Base-by-base conservation (phyloP, 2,888 invertebrate genomes). In the Athripsodes cinereus region DNA sequence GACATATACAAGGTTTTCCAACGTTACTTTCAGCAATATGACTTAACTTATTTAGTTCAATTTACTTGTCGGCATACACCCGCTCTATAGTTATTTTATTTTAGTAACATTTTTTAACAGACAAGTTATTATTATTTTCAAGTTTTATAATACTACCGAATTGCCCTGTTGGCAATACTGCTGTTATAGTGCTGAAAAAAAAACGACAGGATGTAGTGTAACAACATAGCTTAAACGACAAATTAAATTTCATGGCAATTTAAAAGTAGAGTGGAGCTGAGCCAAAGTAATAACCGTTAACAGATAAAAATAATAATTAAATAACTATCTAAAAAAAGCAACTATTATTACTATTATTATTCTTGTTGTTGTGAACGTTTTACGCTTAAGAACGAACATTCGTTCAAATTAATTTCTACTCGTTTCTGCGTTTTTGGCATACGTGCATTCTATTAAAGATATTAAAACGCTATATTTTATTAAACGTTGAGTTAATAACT, bases 241-340 rank as follows among this genome's bases (percentile, higher is more conserved):
- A 58, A 58, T 58, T 58, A 50, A 58, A 58, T 58, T 55, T 58
- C 46, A 55, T 47, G 53, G 53, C 58, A 49, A 51, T 58, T 55
- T 31, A 46, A 58, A 35, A 40, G 53, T 53, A 35, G 50, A 44
- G 44, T 44, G 53, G 26, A 44, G 50, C 49, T 20, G 21, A 49
- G 58, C 58, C 58, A 58, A 26, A 58, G 58, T 53, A 54, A 49
- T 54, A 58, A 51, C 57, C 34, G 52, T 57, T 57, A 57, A 52
- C 46, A 48, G 57, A 34, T 57, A 44, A 48, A 57, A 57, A 53
- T 57, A 57, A 53, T 57, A 57, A 57, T 57, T 53, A 57, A 40
- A 48, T 48, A 49, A 53, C 47, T 40, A 47, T 35, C 22, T 34
- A 46, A 21, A 47, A 48, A 44, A 35, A 50, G 13, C 5, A 26